Percentiles rank a stretch among this genome's conserved stretches.
Evolutionary conservation across 1,140 invertebrate species (phyloP).

Genomic region (Sesamia nonagrioides): DNA sequence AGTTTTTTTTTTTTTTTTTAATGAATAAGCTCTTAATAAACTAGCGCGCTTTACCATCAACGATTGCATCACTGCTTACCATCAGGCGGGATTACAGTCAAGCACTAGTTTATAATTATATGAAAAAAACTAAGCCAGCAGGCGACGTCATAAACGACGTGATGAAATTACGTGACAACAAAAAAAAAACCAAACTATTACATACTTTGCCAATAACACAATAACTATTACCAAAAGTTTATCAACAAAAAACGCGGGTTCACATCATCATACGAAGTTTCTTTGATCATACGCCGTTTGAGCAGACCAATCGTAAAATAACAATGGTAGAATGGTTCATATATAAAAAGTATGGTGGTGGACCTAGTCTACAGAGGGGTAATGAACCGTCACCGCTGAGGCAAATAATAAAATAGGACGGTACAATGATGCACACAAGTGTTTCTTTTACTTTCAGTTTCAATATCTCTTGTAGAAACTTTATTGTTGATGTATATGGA

Average conservation of each 20-base stretch:
- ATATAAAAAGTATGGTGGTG: slow-evolving; percentile 35
- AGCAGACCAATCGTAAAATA: slow-evolving; percentile 18
- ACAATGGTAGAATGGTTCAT: slow-evolving; percentile 26
- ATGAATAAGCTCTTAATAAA: no score
- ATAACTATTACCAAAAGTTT: slow-evolving; percentile 20
- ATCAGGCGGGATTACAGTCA: no score
- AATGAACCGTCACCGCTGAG: slow-evolving; percentile 43
- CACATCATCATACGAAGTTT: slow-evolving; percentile 13
- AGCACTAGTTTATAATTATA: no score
- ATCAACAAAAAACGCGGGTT: not conserved
- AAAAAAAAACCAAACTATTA: not conserved
- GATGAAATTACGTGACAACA: not conserved
- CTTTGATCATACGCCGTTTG: slow-evolving; percentile 21
- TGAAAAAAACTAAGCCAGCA: no score
- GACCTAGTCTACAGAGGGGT: slow-evolving; percentile 21
- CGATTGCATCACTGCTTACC: no score
- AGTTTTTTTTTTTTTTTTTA: no score
- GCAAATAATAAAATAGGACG: slow-evolving; percentile 49
- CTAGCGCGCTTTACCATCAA: no score
- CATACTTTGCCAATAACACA: not conserved
- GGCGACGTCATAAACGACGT: not conserved
- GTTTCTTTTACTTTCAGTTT: not conserved
- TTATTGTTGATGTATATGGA: not conserved
- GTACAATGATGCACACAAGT: slow-evolving; percentile 16
- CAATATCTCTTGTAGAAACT: not conserved